phyloP scores from a whole-genome alignment of 1,140 invertebrate genomes.

The Antheraea mylitta region DNA sequence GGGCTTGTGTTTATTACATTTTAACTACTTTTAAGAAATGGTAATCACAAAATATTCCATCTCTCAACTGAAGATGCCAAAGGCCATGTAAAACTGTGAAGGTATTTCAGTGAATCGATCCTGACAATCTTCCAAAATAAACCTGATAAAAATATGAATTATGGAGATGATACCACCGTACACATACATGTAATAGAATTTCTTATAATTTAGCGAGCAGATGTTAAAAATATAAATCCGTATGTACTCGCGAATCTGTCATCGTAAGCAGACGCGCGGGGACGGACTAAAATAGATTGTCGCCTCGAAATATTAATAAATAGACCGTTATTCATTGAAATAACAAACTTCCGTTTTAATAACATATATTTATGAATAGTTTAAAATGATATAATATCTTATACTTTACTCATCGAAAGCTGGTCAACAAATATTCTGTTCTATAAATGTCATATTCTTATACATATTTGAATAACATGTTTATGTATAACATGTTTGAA shows the following conservation, averaged over 20 bases:
- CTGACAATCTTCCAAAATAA: not conserved
- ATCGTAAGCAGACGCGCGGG: conserved; percentile 30
- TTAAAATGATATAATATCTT: not conserved
- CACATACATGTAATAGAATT: not conserved
- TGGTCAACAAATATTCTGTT: too few species aligned
- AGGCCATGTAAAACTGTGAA: not conserved
- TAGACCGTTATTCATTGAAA: conserved; percentile 42
- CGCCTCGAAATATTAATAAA: conserved; percentile 64
- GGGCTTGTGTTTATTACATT: too few species aligned
- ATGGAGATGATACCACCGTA: not conserved
- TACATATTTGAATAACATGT: too few species aligned
- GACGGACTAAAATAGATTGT: conserved; percentile 53
- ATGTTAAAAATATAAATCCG: conserved; percentile 23
- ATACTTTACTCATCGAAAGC: too few species aligned
- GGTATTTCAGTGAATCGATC: not conserved
- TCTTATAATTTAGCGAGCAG: conserved; percentile 15
- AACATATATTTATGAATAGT: not conserved
- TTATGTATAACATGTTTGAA: too few species aligned
- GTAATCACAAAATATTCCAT: not conserved
- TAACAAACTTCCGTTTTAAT: conserved; percentile 17
- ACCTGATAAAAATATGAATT: not conserved
- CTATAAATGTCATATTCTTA: too few species aligned
- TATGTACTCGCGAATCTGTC: conserved; percentile 35
- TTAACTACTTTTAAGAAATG: too few species aligned
- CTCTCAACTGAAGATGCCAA: not conserved